Base-by-base conservation (phyloP, 2,113 vertebrate genomes). In the Ophthalmolycus amberensis region DNA sequence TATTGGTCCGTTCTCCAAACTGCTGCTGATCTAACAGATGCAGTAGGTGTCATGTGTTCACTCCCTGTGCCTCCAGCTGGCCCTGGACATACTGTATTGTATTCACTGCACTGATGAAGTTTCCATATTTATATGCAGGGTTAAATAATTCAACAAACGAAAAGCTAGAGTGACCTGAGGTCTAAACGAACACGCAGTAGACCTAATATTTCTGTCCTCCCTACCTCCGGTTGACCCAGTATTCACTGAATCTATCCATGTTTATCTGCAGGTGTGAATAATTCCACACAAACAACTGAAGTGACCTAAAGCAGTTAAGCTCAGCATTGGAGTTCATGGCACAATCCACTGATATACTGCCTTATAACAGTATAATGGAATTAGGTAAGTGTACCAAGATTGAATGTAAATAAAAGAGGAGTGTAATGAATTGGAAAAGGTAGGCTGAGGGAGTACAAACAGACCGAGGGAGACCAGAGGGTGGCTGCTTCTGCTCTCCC, bases 91-190 rank as follows among this genome's bases (percentile, higher is more conserved):
- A 16, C 4, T 50, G 40, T 67, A 16, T 5, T 50, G 40, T 67
- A 58, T 71, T 59, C 83, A 65, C 64, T 10, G 44, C 25, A 11
- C 44, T 64, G 77, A 80, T 73, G 22, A 71, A 59, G 42, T 86
- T 84, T 79, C 82, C 69, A 82, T 56, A 82, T 85, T 85, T 79
- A 75, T 71, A 40, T 20, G 32, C 74, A 78, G 65, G 46, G 59
- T 75, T 67, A 62, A 82, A 82, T 75, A 81, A 82, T 78, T 80
- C 22, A 68, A 42, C 72, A 68, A 66, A 48, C 50, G 74, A 48
- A 56, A 64, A 82, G 84, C 64, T 32, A 40, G 71, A 71, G 44
- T 66, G 66, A 54, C 42, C 40, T 42, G 34, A 50, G 32, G 70
- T 42, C 70, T 75, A 44, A 76, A 63, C 38, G 37, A 56, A 32